phyloP scores from a whole-genome alignment of 2,113 vertebrate genomes.

The Aspidoscelis tigris region DNA sequence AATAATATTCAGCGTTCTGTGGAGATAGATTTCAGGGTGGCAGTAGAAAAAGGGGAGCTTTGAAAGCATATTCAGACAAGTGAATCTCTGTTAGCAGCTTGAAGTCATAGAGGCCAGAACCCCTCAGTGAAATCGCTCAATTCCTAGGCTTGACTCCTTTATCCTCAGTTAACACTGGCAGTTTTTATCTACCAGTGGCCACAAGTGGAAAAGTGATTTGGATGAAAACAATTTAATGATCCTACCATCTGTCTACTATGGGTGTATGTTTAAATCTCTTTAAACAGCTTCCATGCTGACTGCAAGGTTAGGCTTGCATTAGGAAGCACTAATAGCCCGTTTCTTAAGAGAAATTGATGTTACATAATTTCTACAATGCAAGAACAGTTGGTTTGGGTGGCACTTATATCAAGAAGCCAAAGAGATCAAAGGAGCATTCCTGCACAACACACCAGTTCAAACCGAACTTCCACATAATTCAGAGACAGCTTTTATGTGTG shows the following conservation, averaged over 20 bases:
- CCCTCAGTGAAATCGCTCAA: not conserved
- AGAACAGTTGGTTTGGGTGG: not conserved
- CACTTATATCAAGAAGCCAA: not conserved
- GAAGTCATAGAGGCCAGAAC: not conserved
- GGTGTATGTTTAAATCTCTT: not conserved
- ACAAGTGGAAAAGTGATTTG: not conserved
- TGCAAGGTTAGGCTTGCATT: not conserved
- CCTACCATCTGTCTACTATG: not conserved
- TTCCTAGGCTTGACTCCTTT: not conserved
- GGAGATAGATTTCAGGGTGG: not conserved
- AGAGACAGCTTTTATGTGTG: not conserved
- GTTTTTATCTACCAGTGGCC: not conserved
- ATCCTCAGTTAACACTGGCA: not conserved
- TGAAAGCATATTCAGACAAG: not conserved
- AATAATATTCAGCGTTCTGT: not conserved
- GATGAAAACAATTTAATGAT: not conserved
- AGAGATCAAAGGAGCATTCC: not conserved
- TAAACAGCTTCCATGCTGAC: not conserved
- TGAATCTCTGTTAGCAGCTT: not conserved
- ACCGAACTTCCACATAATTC: not conserved
- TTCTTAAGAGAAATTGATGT: not conserved
- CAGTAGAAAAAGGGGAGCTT: not conserved
- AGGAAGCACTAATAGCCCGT: not conserved
- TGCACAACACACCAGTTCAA: not conserved
- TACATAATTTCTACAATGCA: not conserved